A percentile compares a stretch with the other conserved stretches of the same genome.
These are phyloP conservation scores for Champsocephalus esox DNA, from an alignment of 2,797 vertebrate genomes.

Conservation along the genomic window DNA sequence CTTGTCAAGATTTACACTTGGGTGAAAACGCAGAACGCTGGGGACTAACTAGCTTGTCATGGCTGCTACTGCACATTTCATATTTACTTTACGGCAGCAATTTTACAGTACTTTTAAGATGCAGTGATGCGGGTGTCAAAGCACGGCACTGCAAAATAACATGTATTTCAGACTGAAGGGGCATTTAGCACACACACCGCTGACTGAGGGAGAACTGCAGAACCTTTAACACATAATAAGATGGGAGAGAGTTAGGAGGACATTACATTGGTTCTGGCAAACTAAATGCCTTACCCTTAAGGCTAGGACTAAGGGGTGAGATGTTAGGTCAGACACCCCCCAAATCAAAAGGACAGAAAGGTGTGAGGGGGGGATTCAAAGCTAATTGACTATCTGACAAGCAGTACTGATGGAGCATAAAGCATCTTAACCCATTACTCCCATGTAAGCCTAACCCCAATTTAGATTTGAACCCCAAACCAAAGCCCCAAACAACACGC, in stretches of 20 bases:
- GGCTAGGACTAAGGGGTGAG: not conserved
- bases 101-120: slow-evolving; percentile 55
- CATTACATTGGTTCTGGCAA: not conserved
- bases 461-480: not conserved
- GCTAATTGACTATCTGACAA: not conserved
- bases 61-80: slow-evolving; percentile 53
- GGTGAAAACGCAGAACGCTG: slow-evolving; percentile 56
- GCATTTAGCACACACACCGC: slow-evolving; percentile 50
- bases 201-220: slow-evolving; percentile 26
- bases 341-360: not conserved
- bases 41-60: slow-evolving; percentile 73
- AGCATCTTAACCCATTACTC: not conserved
- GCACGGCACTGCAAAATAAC: slow-evolving; percentile 26
- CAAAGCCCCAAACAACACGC: not conserved
- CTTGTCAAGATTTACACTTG: slow-evolving; percentile 65
- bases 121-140: slow-evolving; percentile 56
- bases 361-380: not conserved
- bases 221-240: not conserved
- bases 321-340: not conserved
- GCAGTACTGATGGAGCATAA: not conserved
- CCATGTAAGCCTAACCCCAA: not conserved
- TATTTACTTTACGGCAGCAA: slow-evolving; percentile 51
- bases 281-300: not conserved
- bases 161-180: slow-evolving; percentile 24
- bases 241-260: not conserved